Conservation (phyloP, 2,797 vertebrate genomes). For the Mormyrops boulengeri region DNA sequence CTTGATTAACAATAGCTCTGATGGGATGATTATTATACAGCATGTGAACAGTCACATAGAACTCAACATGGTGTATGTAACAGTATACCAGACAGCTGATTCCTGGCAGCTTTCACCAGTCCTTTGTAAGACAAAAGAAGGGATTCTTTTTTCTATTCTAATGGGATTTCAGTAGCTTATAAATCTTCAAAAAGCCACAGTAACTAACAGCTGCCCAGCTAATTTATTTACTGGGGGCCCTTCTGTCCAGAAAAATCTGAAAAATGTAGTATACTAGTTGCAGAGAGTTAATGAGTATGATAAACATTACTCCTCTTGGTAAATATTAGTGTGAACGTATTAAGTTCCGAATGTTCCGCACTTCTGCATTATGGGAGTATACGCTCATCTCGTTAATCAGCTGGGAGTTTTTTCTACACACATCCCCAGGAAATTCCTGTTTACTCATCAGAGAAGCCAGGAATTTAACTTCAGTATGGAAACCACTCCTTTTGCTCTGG, state of each 20-base stretch:
- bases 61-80: not conserved
- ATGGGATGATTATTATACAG: not conserved
- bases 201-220: not conserved
- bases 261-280: not conserved
- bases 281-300: not conserved
- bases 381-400: not conserved
- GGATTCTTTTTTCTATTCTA: not conserved
- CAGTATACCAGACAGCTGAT: not conserved
- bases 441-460: not conserved
- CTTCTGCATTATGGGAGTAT: not conserved
- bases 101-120: not conserved
- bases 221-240: not conserved
- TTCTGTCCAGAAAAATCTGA: not conserved
- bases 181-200: not conserved
- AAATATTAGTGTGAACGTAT: not conserved
- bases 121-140: not conserved
- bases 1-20: not conserved
- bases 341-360: not conserved
- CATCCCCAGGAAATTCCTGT: conserved; percentile 13
- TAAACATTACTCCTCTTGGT: not conserved
- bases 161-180: not conserved
- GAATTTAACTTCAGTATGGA: not conserved
- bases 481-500: not conserved
- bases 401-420: not conserved
- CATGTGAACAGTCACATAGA: not conserved